Base-by-base conservation (phyloP, 2,888 invertebrate genomes). In the Drosophila pseudotalamancana region DNA sequence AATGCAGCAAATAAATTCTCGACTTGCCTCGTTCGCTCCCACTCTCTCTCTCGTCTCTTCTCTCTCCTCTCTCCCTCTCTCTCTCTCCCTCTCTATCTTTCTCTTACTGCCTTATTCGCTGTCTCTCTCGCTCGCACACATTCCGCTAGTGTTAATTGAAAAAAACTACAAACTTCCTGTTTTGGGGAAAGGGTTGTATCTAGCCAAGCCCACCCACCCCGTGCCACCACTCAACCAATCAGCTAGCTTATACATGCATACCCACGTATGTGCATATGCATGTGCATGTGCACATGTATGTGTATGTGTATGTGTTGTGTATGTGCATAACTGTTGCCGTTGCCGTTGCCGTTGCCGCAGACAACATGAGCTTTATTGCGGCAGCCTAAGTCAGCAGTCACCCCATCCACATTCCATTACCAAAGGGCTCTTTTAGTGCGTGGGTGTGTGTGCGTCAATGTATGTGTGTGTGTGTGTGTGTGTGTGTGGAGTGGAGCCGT, bases 291-390 rank as follows among this genome's bases (percentile, higher is more conserved):
- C n/a, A n/a, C n/a, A 6, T 51, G n/a, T 21, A 9, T 23, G 4
- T 16, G 14, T 31, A 21, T 18, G 12, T 27, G n/a, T 21, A 45
- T 45, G 8, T 25, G 16, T 18, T 29, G 23, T 16, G 42, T 43
- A 6, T 32, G 46, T 35, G 14, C 43, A 82, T 79, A 76, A 85
- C 83, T 77, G 75, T 72, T 64, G 65, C 64, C 66, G 68, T 62
- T 64, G 65, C 64, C 66, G 68, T 62, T 64, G 64, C 63, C 61
- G 68, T 61, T 66, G 87, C 84, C 88, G 84, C 81, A 83, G 88
- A 88, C 83, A 83, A 83, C 87, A 86, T 83, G 84, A 86, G 84
- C 77, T 83, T 77, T 83, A 88, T 82, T 82, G 82, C 77, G 82
- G 82, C 82, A 79, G 80, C 70, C 61, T 59, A 60, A 60, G 66